Base-by-base conservation (phyloP, 2,113 vertebrate genomes). In the Odocoileus virginianus region DNA sequence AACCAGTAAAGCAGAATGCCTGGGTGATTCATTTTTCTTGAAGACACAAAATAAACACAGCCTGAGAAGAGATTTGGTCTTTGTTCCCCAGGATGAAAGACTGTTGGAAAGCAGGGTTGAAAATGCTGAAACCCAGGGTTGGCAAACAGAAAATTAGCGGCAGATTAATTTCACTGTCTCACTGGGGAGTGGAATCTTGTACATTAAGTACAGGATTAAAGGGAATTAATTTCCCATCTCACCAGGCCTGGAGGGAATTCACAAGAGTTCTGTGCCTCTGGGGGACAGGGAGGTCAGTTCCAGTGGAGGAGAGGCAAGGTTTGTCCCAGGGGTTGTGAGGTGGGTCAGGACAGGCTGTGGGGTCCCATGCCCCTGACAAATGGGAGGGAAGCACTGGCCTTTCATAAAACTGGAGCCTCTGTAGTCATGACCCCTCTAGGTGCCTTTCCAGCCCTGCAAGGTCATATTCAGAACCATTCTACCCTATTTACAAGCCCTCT, bases 91-190 rank as follows among this genome's bases (percentile, higher is more conserved):
- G 1, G 7, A 33, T 47, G 74, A 47, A 94, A 95, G 71, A 89
- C 7, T 17, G 7, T 76, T 40, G 36, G 97, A 52, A 95, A 91
- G 85, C n/a, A 82, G 47, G 58, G 40, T 3, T 89, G 60, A 61
- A 97, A 76, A 82, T 91, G 54, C 58, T 78, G 88, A 84, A 57
- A 87, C 52, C 89, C 30, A 30, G 64, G n/a, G 50, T 36, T 55
- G 61, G 95, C 64, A 82, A 95, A 97, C 40, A 82, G 87, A 93
- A 96, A 97, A 97, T 92, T 78, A 82, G 79, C 79, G 71, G 94
- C 43, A 91, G 96, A 89, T 92, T 97, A 76, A 95, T 96, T 97
- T 97, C 97, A 79, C 36, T 81, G 54, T 95, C 97, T 94, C 61
- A 15, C 64, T 6, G 16, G 55, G 84, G 87, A 84, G 95, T 27